These are phyloP conservation scores for Thomomys bottae DNA, from an alignment of 2,113 vertebrate species.

Conservation along the genomic window DNA sequence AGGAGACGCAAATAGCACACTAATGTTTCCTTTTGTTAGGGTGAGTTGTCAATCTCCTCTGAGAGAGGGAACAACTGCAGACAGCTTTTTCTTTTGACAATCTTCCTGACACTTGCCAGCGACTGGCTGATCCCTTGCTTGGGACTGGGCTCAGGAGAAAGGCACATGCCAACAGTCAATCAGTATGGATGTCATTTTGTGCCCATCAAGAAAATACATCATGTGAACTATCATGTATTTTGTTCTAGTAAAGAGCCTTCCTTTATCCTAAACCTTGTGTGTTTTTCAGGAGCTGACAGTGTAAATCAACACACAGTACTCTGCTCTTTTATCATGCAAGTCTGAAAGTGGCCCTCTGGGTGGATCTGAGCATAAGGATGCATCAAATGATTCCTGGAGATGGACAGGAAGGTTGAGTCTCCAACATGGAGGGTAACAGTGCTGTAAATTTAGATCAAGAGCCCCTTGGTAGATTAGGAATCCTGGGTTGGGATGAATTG, in stretches of 20 bases:
- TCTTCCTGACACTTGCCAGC: slow-evolving; percentile 94
- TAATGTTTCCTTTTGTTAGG: slow-evolving; percentile 98
- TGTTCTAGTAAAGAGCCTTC: slow-evolving; percentile 77
- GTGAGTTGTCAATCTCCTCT: slow-evolving; percentile 95
- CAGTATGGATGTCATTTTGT: slow-evolving; percentile 80
- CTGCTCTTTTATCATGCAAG: slow-evolving; percentile 64
- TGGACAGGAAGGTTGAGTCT: not conserved
- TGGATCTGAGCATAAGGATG: not conserved
- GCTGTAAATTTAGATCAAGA: not conserved
- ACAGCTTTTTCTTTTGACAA: slow-evolving; percentile 94
- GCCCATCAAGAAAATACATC: slow-evolving; percentile 81
- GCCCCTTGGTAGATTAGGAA: not conserved
- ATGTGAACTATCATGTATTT: slow-evolving; percentile 75
- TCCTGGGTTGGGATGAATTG: not conserved
- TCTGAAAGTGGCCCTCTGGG: slow-evolving; percentile 67
- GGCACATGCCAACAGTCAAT: slow-evolving; percentile 83
- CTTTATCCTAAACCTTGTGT: slow-evolving; percentile 74
- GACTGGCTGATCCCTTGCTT: slow-evolving; percentile 93
- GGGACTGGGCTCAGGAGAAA: slow-evolving; percentile 89
- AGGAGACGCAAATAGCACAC: slow-evolving; percentile 92
- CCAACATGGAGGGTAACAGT: not conserved
- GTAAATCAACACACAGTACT: slow-evolving; percentile 70
- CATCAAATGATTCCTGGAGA: not conserved
- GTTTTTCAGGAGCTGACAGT: slow-evolving; percentile 75
- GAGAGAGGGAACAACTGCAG: slow-evolving; percentile 94